Percentiles rank a stretch among this genome's conserved stretches.
These are phyloP conservation scores for Oreochromis grahami DNA, from an alignment of 2,797 vertebrate genomes.

Conservation along the genomic window DNA sequence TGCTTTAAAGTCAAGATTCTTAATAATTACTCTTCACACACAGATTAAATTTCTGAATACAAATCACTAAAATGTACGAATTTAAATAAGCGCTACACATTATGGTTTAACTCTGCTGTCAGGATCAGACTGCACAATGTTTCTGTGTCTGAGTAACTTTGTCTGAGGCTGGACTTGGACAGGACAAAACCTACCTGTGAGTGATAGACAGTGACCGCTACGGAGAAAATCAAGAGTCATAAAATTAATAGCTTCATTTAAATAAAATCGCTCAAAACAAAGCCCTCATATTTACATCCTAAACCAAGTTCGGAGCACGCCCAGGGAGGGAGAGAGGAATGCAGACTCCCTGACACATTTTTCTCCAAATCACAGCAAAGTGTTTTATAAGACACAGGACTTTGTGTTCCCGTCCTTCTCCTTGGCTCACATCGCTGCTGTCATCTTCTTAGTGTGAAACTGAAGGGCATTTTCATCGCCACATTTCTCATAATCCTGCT, in stretches of 20 bases:
- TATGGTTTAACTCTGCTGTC: not conserved
- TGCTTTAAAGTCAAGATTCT: not conserved
- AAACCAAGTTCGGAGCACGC: not conserved
- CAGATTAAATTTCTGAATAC: not conserved
- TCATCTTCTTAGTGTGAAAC: slow-evolving; percentile 38
- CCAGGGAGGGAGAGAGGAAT: not conserved
- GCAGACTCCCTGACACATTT: not conserved
- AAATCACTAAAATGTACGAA: not conserved
- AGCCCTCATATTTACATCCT: not conserved
- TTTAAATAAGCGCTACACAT: rapidly evolving
- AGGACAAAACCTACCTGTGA: not conserved
- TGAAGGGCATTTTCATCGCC: slow-evolving; percentile 41
- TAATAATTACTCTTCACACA: not conserved
- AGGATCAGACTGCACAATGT: not conserved
- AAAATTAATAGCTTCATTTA: not conserved
- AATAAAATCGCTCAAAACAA: not conserved
- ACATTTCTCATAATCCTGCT: slow-evolving; percentile 40
- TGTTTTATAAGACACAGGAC: not conserved
- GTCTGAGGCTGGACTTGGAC: not conserved
- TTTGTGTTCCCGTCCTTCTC: not conserved
- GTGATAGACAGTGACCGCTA: not conserved
- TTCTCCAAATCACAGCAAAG: not conserved
- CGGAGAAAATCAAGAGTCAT: rapidly evolving
- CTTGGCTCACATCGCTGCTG: not conserved
- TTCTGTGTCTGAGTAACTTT: not conserved